A percentile compares a stretch with the other conserved stretches of the same genome.
phyloP scores from a whole-genome alignment of 2,113 vertebrate species.

The Pachyramphus minor region DNA sequence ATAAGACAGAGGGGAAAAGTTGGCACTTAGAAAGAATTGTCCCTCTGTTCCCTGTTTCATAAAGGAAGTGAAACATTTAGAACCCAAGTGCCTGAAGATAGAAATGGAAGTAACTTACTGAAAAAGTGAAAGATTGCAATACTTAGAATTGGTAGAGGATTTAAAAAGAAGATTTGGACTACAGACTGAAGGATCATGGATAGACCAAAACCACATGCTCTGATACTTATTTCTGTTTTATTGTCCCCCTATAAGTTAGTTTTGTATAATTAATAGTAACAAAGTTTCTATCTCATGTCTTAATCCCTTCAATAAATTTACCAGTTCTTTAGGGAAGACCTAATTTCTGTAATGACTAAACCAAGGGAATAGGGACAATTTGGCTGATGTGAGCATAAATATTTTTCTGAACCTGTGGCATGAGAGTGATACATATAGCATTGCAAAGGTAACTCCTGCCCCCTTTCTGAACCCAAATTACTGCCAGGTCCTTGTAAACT shows the following conservation, averaged over 20 bases:
- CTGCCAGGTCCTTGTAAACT: not conserved
- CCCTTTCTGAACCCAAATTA: not conserved
- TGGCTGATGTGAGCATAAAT: not conserved
- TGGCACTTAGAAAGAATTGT: not conserved
- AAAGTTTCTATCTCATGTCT: not conserved
- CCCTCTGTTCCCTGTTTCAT: not conserved
- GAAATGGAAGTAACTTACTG: not conserved
- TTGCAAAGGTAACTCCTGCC: not conserved
- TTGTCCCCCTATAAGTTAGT: not conserved
- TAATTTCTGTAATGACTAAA: not conserved
- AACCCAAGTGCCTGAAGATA: not conserved
- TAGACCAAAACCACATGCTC: not conserved
- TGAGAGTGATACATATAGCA: rapidly evolving
- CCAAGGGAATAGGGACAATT: not conserved
- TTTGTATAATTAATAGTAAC: not conserved
- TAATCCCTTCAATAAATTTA: not conserved
- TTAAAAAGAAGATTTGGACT: not conserved
- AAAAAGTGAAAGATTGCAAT: not conserved
- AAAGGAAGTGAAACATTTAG: not conserved
- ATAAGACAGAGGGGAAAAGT: not conserved
- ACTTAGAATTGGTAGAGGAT: not conserved
- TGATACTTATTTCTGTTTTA: not conserved
- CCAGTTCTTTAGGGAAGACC: not conserved
- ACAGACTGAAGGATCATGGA: not conserved
- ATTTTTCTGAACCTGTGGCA: not conserved